Evolutionary conservation across 2,113 vertebrate species (phyloP).

Genomic region (Odontesthes bonariensis): DNA sequence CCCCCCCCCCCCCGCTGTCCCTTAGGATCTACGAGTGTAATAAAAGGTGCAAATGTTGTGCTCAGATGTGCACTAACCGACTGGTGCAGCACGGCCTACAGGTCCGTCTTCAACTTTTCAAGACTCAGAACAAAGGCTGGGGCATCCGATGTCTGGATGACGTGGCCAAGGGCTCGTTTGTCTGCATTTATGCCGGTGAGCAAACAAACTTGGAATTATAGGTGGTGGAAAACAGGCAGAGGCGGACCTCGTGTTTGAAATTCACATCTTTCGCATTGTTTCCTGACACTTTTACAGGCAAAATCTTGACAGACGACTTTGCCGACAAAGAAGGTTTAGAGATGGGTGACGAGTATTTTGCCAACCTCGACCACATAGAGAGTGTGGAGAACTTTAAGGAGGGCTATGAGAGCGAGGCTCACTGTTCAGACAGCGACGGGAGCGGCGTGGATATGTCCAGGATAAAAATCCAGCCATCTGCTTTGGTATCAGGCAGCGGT

Average conservation of each 20-base stretch:
- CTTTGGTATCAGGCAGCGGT: constrained; percentile 58
- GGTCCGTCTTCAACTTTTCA: constrained; percentile 97
- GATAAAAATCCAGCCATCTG: constrained; percentile 76
- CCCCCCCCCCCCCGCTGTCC: not conserved
- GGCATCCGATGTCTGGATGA: constrained; percentile 97
- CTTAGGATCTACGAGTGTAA: constrained; percentile 95
- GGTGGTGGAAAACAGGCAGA: not conserved
- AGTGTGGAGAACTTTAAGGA: constrained; percentile 99
- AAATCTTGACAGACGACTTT: constrained; percentile 97
- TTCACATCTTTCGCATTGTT: not conserved
- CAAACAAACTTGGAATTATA: not conserved
- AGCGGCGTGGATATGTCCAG: constrained; percentile 93
- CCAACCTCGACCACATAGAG: constrained; percentile 98
- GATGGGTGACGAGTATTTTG: constrained; percentile 98
- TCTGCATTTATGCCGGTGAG: constrained; percentile 97
- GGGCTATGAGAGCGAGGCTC: constrained; percentile 96
- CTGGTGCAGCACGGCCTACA: constrained; percentile 97
- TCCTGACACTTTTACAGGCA: constrained; percentile 80
- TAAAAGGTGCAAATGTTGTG: constrained; percentile 91
- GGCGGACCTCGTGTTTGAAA: not conserved
- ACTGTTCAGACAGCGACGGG: constrained; percentile 93
- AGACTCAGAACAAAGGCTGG: constrained; percentile 99
- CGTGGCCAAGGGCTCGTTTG: constrained; percentile 96
- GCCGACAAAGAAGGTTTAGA: constrained; percentile 97
- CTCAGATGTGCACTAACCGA: constrained; percentile 93